Evolutionary conservation across 2,113 vertebrate species (phyloP), one percentile per base, ranked within the genome.

Genomic region (Oreochromis aureus): DNA sequence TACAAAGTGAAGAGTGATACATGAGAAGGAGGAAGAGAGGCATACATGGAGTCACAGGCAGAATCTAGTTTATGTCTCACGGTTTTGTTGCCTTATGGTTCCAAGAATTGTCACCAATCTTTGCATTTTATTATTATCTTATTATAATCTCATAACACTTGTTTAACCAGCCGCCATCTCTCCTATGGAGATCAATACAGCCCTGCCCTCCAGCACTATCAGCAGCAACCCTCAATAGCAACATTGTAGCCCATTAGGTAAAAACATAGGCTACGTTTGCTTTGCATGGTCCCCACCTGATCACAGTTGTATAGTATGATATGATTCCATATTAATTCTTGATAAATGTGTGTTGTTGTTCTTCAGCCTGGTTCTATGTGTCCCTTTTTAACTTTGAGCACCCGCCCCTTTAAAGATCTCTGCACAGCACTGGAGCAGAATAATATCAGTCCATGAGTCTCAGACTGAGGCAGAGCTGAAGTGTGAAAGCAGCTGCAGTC

Each of bases 401-500:
- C 55, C 0, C 2, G 4, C 6, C 24, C 55, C 24, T 58, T 58
- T 8, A 58, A 58, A 58, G 12, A 15, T 58, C 55, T 58, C 24
- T 58, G 24, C 24, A 58, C 55, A 58, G 11, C 12, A 4, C 24
- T 15, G 55, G 55, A 54, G 32, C 46, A 80, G 44, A 61, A 6
- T 48, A 51, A 39, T 48, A 66, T 41, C 51, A 3, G 84, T 27
- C 56, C 6, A 63, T 9, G 56, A n/a, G 55, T 85, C 22, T 55
- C 5, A 34, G 6, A 55, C 48, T 18, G 9, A 46, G 73, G 15
- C 58, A 36, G 11, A 48, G 44, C 51, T 88, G 58, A 83, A 18
- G 5, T 80, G 73, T 66, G 10, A 19, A 36, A 84, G 81, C 4
- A 80, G 19, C 34, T 88, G 86, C 41, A 12, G 6, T 69, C 59